Conservation (phyloP, 2,797 vertebrate genomes). For the Geotria australis region DNA sequence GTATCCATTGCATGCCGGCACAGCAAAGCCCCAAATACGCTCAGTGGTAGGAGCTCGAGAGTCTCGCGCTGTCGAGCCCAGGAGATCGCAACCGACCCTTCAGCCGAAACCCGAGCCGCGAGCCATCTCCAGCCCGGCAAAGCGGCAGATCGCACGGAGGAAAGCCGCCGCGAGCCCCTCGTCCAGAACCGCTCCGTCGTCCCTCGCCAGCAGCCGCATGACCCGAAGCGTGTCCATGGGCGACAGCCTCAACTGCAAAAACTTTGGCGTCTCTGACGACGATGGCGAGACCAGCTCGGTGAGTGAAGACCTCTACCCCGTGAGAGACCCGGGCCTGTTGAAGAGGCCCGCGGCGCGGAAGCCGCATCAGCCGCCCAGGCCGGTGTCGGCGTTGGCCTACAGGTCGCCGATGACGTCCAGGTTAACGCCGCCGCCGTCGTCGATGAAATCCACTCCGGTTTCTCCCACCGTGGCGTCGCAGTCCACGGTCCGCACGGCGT, state of each 20-base stretch:
- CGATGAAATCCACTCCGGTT: not conserved
- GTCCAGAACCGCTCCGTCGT: too few relatives aligned
- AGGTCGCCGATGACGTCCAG: not conserved
- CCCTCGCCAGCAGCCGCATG: not conserved
- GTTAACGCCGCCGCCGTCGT: not conserved
- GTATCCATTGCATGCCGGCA: not conserved
- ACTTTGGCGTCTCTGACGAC: not conserved
- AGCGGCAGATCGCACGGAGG: too few relatives aligned
- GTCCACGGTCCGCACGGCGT: not conserved
- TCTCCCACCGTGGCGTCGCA: not conserved
- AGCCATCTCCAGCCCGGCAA: too few relatives aligned
- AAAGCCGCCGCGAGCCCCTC: too few relatives aligned
- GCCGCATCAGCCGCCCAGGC: not conserved
- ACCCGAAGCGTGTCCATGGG: not conserved
- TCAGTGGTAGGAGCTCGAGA: not conserved
- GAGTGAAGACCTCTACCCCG: not conserved
- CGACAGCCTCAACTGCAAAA: not conserved
- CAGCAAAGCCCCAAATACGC: not conserved
- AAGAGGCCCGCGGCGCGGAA: not conserved
- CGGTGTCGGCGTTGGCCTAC: not conserved
- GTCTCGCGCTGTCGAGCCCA: not conserved
- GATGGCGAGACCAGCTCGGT: not conserved
- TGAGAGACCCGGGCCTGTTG: not conserved
- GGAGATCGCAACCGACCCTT: not conserved
- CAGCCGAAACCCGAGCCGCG: too few relatives aligned